Percentiles rank a stretch among this genome's conserved stretches.
Evolutionary conservation across 2,797 vertebrate genomes (phyloP).

Genomic region (Phoxinus dragarum): DNA sequence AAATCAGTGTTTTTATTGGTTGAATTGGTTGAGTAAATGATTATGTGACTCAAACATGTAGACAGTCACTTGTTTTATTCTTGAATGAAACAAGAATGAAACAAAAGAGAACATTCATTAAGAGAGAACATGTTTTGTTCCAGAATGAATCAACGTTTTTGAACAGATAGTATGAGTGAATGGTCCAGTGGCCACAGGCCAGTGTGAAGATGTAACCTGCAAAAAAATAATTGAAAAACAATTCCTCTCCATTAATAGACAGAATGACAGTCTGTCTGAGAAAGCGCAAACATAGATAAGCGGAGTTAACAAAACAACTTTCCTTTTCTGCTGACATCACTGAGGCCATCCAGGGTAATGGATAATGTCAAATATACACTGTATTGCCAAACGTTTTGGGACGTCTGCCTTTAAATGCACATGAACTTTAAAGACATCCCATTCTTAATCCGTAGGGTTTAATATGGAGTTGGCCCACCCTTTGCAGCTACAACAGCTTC

Average conservation of each 20-base stretch:
- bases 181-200: not conserved
- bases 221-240: not conserved
- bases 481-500: no score
- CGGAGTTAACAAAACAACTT: not conserved
- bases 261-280: not conserved
- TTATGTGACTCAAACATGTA: not conserved
- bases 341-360: not conserved
- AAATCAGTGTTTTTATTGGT: not conserved
- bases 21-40: not conserved
- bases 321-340: not conserved
- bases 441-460: no score
- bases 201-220: not conserved
- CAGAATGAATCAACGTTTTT: not conserved
- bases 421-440: no score
- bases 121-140: not conserved
- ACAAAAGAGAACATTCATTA: no score
- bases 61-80: not conserved
- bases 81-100: not conserved
- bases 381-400: no score
- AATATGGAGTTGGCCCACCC: no score
- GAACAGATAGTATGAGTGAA: not conserved
- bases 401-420: no score
- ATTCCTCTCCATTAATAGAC: no score
- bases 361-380: not conserved
- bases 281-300: not conserved